Evolutionary conservation across 2,113 vertebrate genomes (phyloP).

Genomic region (Anseranas semipalmata): DNA sequence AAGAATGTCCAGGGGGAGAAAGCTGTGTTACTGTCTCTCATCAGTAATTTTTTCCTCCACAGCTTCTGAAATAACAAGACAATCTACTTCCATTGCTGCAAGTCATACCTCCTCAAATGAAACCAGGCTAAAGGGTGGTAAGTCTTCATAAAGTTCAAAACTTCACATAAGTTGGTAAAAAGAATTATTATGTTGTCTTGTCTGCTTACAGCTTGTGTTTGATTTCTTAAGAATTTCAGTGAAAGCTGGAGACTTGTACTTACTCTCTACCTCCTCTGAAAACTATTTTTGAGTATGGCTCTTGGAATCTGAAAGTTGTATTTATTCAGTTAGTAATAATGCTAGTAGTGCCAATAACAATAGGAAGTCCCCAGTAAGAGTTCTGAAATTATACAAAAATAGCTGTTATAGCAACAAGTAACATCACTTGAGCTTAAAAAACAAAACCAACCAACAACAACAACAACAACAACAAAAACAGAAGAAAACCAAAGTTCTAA

Average conservation of each 20-base stretch:
- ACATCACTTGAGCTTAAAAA: not conserved
- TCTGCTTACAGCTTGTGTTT: not conserved
- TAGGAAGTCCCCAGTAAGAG: not conserved
- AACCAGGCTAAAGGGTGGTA: not conserved
- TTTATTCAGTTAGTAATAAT: slow-evolving; percentile 25
- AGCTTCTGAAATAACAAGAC: not conserved
- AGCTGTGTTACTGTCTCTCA: not conserved
- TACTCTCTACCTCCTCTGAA: not conserved
- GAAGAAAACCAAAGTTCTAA: not conserved
- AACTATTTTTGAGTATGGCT: not conserved
- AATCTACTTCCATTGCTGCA: not conserved
- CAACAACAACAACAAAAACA: not conserved
- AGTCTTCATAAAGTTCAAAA: not conserved
- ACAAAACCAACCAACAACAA: not conserved
- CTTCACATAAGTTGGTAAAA: not conserved
- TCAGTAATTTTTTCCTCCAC: not conserved
- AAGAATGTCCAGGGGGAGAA: not conserved
- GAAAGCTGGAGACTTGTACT: not conserved
- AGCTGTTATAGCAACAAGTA: not conserved
- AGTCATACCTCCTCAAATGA: not conserved
- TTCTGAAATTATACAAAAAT: not conserved
- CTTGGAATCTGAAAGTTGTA: not conserved
- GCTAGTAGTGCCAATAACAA: slow-evolving; percentile 20
- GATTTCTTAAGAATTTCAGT: not conserved
- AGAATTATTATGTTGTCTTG: not conserved